Conservation (phyloP, 2,113 vertebrate genomes). For the Phoxinus phoxinus region DNA sequence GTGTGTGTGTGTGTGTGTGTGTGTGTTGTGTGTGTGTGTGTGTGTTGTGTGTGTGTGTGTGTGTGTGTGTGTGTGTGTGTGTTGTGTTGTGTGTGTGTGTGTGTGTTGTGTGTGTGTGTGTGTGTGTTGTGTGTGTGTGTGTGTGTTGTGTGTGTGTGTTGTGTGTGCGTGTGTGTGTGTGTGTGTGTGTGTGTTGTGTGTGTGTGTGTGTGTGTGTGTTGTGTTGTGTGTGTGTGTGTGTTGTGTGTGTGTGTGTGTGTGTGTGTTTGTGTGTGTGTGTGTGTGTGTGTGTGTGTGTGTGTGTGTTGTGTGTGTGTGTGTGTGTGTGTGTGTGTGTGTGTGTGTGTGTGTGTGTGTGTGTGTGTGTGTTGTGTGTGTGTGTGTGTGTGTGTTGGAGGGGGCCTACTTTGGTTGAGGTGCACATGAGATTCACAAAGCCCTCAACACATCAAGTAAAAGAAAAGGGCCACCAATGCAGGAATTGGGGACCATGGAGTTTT, state of each 20-base stretch:
- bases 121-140: slow-evolving; percentile 57
- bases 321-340: slow-evolving; percentile 57
- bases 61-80: slow-evolving; percentile 44
- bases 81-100: slow-evolving; percentile 58
- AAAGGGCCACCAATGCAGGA: slow-evolving; percentile 82
- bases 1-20: slow-evolving; percentile 57
- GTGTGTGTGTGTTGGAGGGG: slow-evolving; percentile 54
- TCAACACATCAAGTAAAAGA: slow-evolving; percentile 54
- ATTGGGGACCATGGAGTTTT: slow-evolving; percentile 69
- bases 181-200: slow-evolving; percentile 54
- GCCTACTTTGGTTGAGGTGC: slow-evolving; percentile 66
- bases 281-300: slow-evolving; percentile 57
- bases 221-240: slow-evolving; percentile 57
- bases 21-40: slow-evolving; percentile 57
- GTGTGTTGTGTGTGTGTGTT: slow-evolving; percentile 56
- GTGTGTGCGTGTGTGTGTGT: slow-evolving; percentile 51
- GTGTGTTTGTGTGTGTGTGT: slow-evolving; percentile 53
- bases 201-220: slow-evolving; percentile 57
- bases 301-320: slow-evolving; percentile 56
- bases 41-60: slow-evolving; percentile 53
- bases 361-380: slow-evolving; percentile 52
- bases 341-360: slow-evolving; percentile 57
- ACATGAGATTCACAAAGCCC: slow-evolving; percentile 72
- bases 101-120: slow-evolving; percentile 56
- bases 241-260: slow-evolving; percentile 57